A percentile compares a stretch with the other conserved stretches of the same genome.
These are phyloP conservation scores for Psylliodes chrysocephalus DNA, from an alignment of 2,888 invertebrate species.

Conservation along the genomic window DNA sequence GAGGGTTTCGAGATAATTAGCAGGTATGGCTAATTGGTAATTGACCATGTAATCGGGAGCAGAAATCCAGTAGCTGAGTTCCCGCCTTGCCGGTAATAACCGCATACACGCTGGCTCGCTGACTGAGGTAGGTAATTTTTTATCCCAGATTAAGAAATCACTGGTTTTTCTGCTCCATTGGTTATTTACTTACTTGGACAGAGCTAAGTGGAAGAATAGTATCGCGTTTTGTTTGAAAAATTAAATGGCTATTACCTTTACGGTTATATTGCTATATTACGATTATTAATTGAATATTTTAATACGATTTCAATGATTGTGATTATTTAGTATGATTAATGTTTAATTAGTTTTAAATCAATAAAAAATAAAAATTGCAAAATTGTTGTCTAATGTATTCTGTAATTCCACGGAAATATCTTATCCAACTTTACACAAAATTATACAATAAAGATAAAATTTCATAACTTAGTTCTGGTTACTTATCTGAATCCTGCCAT, in stretches of 20 bases:
- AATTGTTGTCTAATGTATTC: no score
- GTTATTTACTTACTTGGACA: slow-evolving; percentile 4
- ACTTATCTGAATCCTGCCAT: no score
- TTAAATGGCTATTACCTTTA: not conserved
- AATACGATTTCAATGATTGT: no score
- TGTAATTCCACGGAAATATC: no score
- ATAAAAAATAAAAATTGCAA: no score
- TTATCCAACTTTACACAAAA: no score
- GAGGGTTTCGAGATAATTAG: slow-evolving; percentile 47
- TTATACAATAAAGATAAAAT: no score
- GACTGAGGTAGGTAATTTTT: slow-evolving; percentile 24
- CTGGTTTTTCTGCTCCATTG: slow-evolving; percentile 18
- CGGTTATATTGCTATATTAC: no score
- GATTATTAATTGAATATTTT: no score
- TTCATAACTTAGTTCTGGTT: no score
- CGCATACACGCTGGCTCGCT: not conserved
- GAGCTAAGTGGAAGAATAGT: not conserved
- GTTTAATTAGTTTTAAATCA: no score
- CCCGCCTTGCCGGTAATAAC: slow-evolving; percentile 45
- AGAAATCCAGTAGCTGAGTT: slow-evolving; percentile 53
- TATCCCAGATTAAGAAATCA: slow-evolving; percentile 22
- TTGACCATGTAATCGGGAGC: slow-evolving; percentile 55
- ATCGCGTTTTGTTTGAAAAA: slow-evolving; percentile 3
- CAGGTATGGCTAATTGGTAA: slow-evolving; percentile 58
- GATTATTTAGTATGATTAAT: no score